Base-by-base conservation (phyloP, 2,113 vertebrate genomes). In the Chauna torquata region DNA sequence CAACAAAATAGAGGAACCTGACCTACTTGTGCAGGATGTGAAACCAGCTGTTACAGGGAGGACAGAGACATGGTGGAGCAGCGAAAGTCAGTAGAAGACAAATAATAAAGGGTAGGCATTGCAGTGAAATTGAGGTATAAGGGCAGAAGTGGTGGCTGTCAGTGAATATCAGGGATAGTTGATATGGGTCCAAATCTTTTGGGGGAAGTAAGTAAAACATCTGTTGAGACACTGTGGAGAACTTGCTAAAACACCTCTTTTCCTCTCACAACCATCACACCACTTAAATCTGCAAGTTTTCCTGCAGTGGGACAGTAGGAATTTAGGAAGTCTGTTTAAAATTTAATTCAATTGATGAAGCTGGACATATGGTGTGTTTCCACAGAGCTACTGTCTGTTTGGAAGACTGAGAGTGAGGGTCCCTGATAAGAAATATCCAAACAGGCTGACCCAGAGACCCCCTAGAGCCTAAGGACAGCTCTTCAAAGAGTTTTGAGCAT, bases 11-110 rank as follows among this genome's bases (percentile, higher is more conserved):
- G 82, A 69, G 89, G 38, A 82, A 96, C 90, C 45, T 93, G 94
- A 96, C 69, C 96, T 91, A 85, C 81, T 80, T 38, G 49, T 88
- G 78, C 87, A 85, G 74, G 84, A 80, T 91, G 54, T 90, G 92
- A 91, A 97, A 95, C 42, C 78, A 89, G 81, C 88, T 76, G 30
- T 45, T 82, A 32, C 58, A 82, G n/a, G 36, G 57, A 88, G 45
- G 54, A 38, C 54, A 92, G 68, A 88, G 50, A 42, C 12, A 2
- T 36, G 40, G 9, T 54, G 54, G 66, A 58, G 40, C 36, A 65
- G 20, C 78, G 80, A 2, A 85, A 91, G 62, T 58, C 22, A 23
- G 78, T 65, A 25, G 47, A 82, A 45, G 27, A 61, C 25, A 78
- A 5, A 10, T 72, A 72, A 36, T 64, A 13, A 70, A 91, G 42